Base-by-base conservation (phyloP, 1,140 invertebrate genomes). In the Drosophila ficusphila region DNA sequence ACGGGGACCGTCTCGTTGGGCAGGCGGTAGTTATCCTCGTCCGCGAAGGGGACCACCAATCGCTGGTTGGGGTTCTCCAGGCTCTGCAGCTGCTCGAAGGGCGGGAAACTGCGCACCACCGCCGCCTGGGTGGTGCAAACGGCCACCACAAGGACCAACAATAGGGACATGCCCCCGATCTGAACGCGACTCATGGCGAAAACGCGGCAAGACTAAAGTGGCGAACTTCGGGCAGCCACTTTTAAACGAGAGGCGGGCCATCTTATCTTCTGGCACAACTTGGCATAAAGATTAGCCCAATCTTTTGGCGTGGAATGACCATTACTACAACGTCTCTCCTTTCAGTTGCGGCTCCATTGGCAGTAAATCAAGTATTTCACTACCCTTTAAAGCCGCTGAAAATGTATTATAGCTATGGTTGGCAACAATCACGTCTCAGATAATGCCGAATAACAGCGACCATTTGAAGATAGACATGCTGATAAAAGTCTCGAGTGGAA, bases 1-100 rank as follows among this genome's bases (percentile, higher is more conserved):
- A 93, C 79, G 0, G 95, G 95, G 4, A 90, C 64, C 0, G 94
- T 93, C n/a, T 92, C 77, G 4, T 72, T 86, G 0, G 95, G 94
- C 7, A 97, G 92, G 1, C 94, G 92, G 73, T 94, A 94, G 6
- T 86, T 81, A 2, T 41, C 46, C 3, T 68, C 79, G 7, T 73
- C 78, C 11, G 62, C 72, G 19, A 51, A 46, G 31, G 64, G 47
- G 1, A 39, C 12, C 9, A 39, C 34, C 2, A 38, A 19, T 6
- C 88, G 69, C 8, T 34, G 57, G 23, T 67, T 72, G n/a, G 88
- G 88, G 44, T 72, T 58, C 58, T 85, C 89, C 9, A 83, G 47
- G 21, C 38, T 16, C 23, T 72, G 58, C 9, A 65, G 41, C n/a
- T 60, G 41, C 39, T 88, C 82, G 16, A 88, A 49, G 1, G 70